Conservation (phyloP, 2,888 invertebrate genomes). For the Leptinotarsa tumamoca region DNA sequence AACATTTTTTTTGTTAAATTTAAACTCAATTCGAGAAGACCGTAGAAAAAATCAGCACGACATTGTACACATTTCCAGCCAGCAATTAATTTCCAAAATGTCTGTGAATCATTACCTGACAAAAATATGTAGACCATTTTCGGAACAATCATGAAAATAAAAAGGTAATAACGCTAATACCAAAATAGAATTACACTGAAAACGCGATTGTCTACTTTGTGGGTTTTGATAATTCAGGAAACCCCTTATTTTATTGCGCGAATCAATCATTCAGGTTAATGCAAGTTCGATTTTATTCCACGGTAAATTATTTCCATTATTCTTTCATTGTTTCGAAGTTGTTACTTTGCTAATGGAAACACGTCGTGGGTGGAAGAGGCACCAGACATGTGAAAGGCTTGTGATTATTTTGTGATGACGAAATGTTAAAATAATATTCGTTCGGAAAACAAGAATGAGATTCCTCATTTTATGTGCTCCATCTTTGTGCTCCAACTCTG, state of each 20-base stretch:
- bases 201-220: constrained; percentile 17
- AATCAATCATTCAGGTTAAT: constrained; percentile 42
- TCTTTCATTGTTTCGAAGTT: constrained; percentile 42
- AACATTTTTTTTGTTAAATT: too few species aligned
- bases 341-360: constrained; percentile 12
- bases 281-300: constrained; percentile 50
- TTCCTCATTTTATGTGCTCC: too few species aligned
- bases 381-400: too few species aligned
- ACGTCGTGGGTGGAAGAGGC: too few species aligned
- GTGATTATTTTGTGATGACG: too few species aligned
- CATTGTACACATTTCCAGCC: too few species aligned
- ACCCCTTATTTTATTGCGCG: constrained; percentile 32
- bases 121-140: not conserved
- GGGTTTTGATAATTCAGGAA: constrained; percentile 21
- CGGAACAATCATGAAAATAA: not conserved
- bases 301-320: constrained; percentile 18
- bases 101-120: not conserved
- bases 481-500: too few species aligned
- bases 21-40: too few species aligned
- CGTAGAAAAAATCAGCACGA: too few species aligned
- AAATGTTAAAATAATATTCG: too few species aligned
- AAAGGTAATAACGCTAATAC: constrained; percentile 15
- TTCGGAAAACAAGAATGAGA: too few species aligned
- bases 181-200: constrained; percentile 3
- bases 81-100: too few species aligned